Percentiles rank a stretch among this genome's conserved stretches.
Evolutionary conservation across 1,140 invertebrate genomes (phyloP).

Genomic region (Drosophila neocordata): DNA sequence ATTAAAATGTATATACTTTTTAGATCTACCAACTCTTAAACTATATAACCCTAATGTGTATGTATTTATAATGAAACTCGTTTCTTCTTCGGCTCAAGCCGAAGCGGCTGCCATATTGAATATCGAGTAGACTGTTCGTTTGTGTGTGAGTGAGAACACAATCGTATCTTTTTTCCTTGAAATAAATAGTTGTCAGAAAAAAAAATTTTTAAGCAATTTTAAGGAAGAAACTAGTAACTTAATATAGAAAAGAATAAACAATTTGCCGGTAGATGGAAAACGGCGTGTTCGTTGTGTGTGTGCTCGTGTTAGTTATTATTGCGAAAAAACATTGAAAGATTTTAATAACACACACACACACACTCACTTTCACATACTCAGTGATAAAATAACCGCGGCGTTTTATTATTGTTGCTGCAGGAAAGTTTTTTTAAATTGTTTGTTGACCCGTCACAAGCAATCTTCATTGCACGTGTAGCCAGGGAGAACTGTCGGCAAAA

Average conservation of each 20-base stretch:
- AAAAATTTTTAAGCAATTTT: not conserved
- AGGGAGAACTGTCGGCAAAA: slow-evolving; percentile 12
- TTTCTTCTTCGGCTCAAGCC: slow-evolving; percentile 25
- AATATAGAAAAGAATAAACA: not conserved
- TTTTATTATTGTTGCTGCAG: not conserved
- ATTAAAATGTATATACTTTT: not conserved
- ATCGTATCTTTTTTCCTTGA: not conserved
- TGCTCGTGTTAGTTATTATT: slow-evolving; percentile 33
- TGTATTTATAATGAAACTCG: slow-evolving; percentile 7
- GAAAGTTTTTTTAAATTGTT: not conserved
- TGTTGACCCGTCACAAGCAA: not conserved
- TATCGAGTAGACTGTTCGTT: slow-evolving; percentile 41
- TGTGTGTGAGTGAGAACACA: slow-evolving; percentile 46
- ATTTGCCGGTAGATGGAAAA: slow-evolving; percentile 6
- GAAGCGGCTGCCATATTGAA: slow-evolving; percentile 66
- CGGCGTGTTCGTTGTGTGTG: not conserved
- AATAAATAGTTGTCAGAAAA: not conserved
- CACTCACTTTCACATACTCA: not conserved
- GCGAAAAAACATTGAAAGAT: slow-evolving; percentile 25
- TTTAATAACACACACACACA: slow-evolving; percentile 1
- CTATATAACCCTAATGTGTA: not conserved
- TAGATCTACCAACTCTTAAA: not conserved
- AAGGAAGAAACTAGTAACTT: not conserved
- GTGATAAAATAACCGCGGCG: slow-evolving; percentile 9
- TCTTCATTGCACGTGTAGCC: slow-evolving; percentile 29